phyloP scores from a whole-genome alignment of 1,140 invertebrate genomes.

The Lycorma delicatula region DNA sequence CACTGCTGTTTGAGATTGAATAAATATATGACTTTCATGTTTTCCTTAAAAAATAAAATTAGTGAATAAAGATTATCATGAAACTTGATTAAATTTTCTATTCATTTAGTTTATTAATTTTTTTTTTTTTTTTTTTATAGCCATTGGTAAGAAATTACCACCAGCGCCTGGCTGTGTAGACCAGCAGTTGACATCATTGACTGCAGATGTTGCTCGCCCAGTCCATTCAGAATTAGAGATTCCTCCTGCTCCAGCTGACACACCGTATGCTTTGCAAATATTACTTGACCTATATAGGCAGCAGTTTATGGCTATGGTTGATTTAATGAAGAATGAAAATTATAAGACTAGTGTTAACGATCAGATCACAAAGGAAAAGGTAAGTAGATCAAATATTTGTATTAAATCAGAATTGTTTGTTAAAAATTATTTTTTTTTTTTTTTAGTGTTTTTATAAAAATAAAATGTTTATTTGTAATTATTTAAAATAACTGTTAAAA shows the following conservation, averaged over 20 bases:
- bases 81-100: background rate
- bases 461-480: too few species aligned
- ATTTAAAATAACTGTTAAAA: too few species aligned
- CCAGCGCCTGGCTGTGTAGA: slow-evolving; percentile 83
- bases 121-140: slow-evolving; percentile 29
- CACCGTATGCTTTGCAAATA: slow-evolving; percentile 77
- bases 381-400: too few species aligned
- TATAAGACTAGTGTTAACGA: slow-evolving; percentile 62
- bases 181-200: slow-evolving; percentile 71
- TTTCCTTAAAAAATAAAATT: too few species aligned
- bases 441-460: too few species aligned
- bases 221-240: slow-evolving; percentile 73
- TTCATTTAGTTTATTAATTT: background rate
- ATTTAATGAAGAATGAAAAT: slow-evolving; percentile 67
- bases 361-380: slow-evolving; percentile 75
- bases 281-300: slow-evolving; percentile 70
- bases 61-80: too few species aligned
- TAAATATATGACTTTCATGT: too few species aligned
- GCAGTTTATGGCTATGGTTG: slow-evolving; percentile 73
- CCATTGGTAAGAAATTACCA: slow-evolving; percentile 56
- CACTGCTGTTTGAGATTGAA: too few species aligned
- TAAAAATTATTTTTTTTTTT: too few species aligned
- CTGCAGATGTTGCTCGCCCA: slow-evolving; percentile 44
- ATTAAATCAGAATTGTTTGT: too few species aligned
- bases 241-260: slow-evolving; percentile 61